phyloP scores from a whole-genome alignment of 2,888 invertebrate species.

The Polydrusus tereticollis region DNA sequence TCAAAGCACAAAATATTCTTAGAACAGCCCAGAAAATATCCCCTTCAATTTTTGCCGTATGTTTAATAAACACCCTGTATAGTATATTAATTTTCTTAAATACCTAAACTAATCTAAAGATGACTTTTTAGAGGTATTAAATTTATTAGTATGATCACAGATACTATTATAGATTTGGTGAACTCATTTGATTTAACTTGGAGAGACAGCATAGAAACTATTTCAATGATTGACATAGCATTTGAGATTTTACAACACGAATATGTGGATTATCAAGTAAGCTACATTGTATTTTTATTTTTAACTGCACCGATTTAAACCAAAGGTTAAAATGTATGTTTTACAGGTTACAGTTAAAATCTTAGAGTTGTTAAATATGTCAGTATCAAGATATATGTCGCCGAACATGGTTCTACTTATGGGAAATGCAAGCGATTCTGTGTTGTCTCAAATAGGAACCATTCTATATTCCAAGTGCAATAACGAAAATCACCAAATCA shows the following conservation, averaged over 20 bases:
- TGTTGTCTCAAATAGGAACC: neutral
- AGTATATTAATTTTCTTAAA: too few species aligned
- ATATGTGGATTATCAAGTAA: neutral
- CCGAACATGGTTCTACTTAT: conserved; percentile 16
- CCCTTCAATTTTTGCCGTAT: too few species aligned
- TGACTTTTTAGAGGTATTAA: neutral
- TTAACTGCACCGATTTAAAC: neutral
- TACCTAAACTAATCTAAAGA: neutral
- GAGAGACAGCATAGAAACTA: conserved; percentile 3
- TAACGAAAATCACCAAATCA: neutral
- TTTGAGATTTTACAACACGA: neutral
- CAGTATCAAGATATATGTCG: conserved; percentile 13
- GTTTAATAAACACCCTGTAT: too few species aligned
- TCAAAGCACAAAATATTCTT: too few species aligned
- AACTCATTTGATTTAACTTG: conserved; percentile 16
- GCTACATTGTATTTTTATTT: neutral
- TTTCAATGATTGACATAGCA: neutral
- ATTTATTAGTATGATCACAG: neutral
- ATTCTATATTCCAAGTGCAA: conserved; percentile 2
- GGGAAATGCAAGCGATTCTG: neutral
- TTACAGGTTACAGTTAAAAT: neutral
- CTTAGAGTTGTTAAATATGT: conserved; percentile 1
- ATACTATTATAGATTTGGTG: neutral
- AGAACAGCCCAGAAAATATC: too few species aligned
- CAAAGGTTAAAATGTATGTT: neutral